Conservation (phyloP, 2,888 invertebrate genomes). For the Uropetala carovei region DNA sequence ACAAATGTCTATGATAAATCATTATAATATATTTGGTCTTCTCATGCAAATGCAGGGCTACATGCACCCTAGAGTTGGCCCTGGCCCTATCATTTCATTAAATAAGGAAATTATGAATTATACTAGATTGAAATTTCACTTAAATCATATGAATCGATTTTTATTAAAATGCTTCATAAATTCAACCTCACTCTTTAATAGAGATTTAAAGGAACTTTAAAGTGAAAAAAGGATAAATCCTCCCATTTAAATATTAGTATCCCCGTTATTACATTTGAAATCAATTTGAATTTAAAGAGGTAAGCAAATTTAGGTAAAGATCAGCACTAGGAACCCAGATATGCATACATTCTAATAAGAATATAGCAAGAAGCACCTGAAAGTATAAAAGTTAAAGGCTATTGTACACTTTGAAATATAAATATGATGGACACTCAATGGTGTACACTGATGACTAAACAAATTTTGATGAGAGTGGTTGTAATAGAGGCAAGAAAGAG, state of each 20-base stretch:
- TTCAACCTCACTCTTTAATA: neutral
- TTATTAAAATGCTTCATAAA: conserved; percentile 48
- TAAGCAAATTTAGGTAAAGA: neutral
- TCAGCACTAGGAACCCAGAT: neutral
- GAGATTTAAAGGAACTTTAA: neutral
- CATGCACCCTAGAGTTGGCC: too few relatives aligned
- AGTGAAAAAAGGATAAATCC: neutral
- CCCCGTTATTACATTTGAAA: neutral
- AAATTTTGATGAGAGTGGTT: conserved; percentile 1
- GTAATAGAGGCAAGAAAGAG: neutral
- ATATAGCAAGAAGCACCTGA: neutral
- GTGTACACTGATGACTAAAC: neutral
- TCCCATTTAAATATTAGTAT: neutral
- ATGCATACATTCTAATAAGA: neutral
- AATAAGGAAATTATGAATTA: neutral
- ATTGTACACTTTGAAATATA: neutral
- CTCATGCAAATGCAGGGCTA: too few relatives aligned
- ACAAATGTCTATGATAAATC: too few relatives aligned
- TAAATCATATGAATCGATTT: conserved; percentile 2
- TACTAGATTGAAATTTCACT: neutral
- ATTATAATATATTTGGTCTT: too few relatives aligned
- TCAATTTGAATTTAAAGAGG: neutral
- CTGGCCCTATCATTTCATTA: neutral
- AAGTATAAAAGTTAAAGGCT: conserved; percentile 34
- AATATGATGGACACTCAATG: neutral